phyloP scores from a whole-genome alignment of 2,797 vertebrate genomes.

The Gymnothorax reevesii region DNA sequence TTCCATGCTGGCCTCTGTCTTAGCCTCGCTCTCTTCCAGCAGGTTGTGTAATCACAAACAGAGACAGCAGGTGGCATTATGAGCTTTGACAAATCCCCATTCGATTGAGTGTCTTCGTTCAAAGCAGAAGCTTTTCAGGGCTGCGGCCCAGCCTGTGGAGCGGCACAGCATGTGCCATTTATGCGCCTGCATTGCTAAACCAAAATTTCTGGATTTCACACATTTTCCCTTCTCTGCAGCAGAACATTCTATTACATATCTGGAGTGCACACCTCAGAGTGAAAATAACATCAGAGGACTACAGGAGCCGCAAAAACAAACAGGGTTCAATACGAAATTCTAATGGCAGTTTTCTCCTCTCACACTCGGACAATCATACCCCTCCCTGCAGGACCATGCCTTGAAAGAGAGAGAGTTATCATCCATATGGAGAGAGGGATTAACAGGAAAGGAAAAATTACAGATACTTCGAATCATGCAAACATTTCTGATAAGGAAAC shows the following conservation, averaged over 20 bases:
- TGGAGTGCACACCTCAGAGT: neutral
- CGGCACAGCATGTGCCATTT: neutral
- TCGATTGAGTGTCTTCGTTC: conserved; percentile 7
- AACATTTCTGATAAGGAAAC: conserved; percentile 20
- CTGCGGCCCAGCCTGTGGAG: neutral
- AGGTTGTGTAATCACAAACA: conserved; percentile 42
- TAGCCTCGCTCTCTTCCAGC: conserved; percentile 43
- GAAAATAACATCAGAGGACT: neutral
- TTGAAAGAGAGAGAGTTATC: neutral
- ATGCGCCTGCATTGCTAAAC: conserved; percentile 13
- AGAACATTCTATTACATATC: neutral
- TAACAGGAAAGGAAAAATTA: conserved; percentile 35
- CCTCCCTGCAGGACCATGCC: neutral
- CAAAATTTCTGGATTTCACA: conserved; percentile 15
- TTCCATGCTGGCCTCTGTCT: conserved; percentile 52
- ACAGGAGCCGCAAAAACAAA: neutral
- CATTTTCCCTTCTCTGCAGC: neutral
- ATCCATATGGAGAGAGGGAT: conserved; percentile 13
- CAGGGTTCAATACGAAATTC: conserved; percentile 12
- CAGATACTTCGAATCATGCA: conserved; percentile 26
- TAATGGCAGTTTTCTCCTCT: neutral
- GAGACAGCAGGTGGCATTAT: conserved; percentile 39
- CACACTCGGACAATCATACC: neutral
- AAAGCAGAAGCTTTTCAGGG: conserved; percentile 4
- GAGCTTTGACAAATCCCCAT: conserved; percentile 25